Percentiles rank a stretch among this genome's conserved stretches.
phyloP scores from a whole-genome alignment of 2,888 invertebrate species.

The Asteroscopus sphinx region DNA sequence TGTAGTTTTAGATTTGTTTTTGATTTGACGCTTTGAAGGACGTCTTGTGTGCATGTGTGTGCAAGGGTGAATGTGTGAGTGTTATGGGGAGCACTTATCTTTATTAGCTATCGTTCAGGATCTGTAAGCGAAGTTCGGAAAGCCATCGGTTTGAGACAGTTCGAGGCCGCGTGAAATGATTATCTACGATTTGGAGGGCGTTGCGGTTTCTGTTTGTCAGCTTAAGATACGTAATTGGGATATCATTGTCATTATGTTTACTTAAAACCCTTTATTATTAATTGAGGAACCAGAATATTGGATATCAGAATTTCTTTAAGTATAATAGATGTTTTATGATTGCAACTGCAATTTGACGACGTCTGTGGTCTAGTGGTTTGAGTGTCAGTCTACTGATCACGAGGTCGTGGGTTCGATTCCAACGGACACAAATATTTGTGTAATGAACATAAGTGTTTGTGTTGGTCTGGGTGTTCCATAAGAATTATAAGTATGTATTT shows the following conservation, averaged over 20 bases:
- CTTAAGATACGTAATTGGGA: neutral
- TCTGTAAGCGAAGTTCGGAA: constrained; percentile 11
- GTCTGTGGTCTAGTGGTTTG: no score
- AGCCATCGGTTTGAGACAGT: constrained; percentile 9
- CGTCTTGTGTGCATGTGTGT: constrained; percentile 1
- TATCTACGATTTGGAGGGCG: constrained; percentile 7
- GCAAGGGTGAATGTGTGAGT: constrained; percentile 6
- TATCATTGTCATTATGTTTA: neutral
- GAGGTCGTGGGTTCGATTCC: no score
- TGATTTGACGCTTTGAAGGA: constrained; percentile 31
- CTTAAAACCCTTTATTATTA: neutral
- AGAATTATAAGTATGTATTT: no score
- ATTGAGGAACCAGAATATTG: no score
- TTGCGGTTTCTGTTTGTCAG: neutral
- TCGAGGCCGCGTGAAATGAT: constrained; percentile 12
- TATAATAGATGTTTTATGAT: no score
- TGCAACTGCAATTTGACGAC: no score
- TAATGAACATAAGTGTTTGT: no score
- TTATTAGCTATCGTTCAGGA: constrained; percentile 46
- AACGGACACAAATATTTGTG: no score
- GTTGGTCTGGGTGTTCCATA: no score
- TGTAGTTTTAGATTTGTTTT: constrained; percentile 52
- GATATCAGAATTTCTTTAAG: no score
- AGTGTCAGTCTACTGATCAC: no score
- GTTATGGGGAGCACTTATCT: constrained; percentile 33